Base-by-base conservation (phyloP, 1,140 invertebrate genomes). In the Anthonomus grandis region DNA sequence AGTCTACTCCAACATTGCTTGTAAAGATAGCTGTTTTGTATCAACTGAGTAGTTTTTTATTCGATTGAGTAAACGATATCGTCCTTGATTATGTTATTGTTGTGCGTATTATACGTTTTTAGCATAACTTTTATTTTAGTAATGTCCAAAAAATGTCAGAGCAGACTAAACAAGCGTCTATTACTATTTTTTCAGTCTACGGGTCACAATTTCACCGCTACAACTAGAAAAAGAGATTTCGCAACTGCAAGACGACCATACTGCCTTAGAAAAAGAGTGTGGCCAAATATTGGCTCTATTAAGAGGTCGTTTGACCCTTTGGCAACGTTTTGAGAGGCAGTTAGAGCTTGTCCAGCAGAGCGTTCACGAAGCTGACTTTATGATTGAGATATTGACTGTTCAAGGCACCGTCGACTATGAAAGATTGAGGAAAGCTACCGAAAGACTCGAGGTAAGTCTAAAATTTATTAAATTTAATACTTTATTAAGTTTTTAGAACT, bases 381-480 rank as follows among this genome's bases (percentile, higher is more conserved):
- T 90, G 87, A 88, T 90, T 75, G 87, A 91, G 64, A 71, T 91
- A 10, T 75, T 91, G 2, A 86, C 85, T 1, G 85, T 91, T 0
- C 86, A 90, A 66, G 88, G 86, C 10, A 83, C 85, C 31, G 84
- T 91, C 1, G 87, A 91, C 74, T 90, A 90, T 60, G 86, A 90
- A 46, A 79, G 88, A 22, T 71, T 91, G 37, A 74, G 84, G n/a
- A 89, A 88, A 64, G 87, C 87, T 24, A 90, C 87, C 0, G 86
- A 90, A 68, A 76, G 87, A 67, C 74, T 90, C 50, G 86, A 90
- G 83, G 87, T 90, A 53, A 82, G 81, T 81, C 10, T 18, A 46
- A 59, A n/a, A n/a, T n/a, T n/a, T n/a, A n/a, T n/a, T n/a, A n/a
- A n/a, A n/a, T n/a, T n/a, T n/a, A n/a, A n/a, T n/a, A n/a, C n/a